These are phyloP conservation scores for Atlantisia rogersi DNA, from an alignment of 2,113 vertebrate genomes.

Conservation along the genomic window DNA sequence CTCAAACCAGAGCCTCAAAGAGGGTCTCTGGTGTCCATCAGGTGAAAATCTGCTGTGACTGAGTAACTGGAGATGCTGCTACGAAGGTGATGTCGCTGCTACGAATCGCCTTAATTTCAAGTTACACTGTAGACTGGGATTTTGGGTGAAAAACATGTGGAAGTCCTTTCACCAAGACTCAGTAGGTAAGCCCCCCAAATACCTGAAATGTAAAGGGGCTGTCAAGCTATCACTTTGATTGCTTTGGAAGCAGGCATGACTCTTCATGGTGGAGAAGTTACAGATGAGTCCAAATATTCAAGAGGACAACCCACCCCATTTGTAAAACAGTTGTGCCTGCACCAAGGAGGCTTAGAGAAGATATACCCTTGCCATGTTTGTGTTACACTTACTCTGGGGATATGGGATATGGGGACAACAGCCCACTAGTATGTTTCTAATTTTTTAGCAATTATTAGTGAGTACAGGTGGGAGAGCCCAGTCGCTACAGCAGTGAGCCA, in stretches of 20 bases:
- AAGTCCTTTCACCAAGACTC: background rate
- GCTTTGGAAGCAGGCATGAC: background rate
- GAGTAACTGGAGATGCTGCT: background rate
- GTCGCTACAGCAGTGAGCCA: background rate
- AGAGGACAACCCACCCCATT: background rate
- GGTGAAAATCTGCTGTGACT: background rate
- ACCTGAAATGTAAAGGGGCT: background rate
- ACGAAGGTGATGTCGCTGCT: background rate
- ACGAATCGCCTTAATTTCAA: background rate
- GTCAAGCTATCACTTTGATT: background rate
- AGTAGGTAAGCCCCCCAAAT: background rate
- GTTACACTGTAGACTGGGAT: background rate
- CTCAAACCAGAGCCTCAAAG: background rate
- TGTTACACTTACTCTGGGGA: background rate
- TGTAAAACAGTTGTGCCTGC: background rate
- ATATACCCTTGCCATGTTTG: background rate
- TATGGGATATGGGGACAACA: background rate
- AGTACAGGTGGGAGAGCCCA: background rate
- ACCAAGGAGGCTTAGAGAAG: background rate
- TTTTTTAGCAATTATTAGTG: background rate
- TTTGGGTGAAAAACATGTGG: background rate
- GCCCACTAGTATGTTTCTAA: background rate
- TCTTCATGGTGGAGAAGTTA: background rate
- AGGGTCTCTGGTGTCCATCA: background rate
- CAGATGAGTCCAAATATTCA: background rate